phyloP scores from a whole-genome alignment of 2,797 vertebrate genomes.

The Amblyraja radiata region DNA sequence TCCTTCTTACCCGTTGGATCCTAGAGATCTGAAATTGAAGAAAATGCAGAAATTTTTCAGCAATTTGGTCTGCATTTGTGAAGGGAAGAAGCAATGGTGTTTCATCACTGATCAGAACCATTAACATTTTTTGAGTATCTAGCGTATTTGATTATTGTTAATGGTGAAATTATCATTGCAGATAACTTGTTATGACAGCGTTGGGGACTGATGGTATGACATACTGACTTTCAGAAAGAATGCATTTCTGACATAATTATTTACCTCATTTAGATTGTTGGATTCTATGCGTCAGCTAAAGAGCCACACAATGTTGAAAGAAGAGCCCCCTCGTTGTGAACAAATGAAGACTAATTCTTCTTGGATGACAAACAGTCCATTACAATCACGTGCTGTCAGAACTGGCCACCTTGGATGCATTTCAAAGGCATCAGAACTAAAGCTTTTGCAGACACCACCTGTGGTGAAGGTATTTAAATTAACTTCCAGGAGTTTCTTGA shows the following conservation, averaged over 20 bases:
- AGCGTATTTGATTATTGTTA: too few species aligned
- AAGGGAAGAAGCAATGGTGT: too few species aligned
- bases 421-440: conserved; percentile 66
- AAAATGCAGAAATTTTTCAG: too few species aligned
- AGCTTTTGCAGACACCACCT: conserved; percentile 75
- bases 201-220: neutral
- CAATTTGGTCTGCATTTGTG: too few species aligned
- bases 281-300: conserved; percentile 72
- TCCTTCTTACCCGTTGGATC: too few species aligned
- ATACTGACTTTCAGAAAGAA: neutral
- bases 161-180: neutral
- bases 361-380: conserved; percentile 52
- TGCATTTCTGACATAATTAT: neutral
- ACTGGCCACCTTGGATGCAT: conserved; percentile 48
- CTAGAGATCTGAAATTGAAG: too few species aligned
- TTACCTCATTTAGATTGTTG: conserved; percentile 59
- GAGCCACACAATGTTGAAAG: conserved; percentile 49
- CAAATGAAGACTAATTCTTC: conserved; percentile 53
- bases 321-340: conserved; percentile 50
- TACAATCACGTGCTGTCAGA: conserved; percentile 39
- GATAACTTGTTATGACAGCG: neutral
- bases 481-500: neutral
- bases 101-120: too few species aligned
- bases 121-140: too few species aligned
- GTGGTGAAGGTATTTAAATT: conserved; percentile 73